phyloP scores from a whole-genome alignment of 2,888 invertebrate genomes.

The Saturnia japonica region DNA sequence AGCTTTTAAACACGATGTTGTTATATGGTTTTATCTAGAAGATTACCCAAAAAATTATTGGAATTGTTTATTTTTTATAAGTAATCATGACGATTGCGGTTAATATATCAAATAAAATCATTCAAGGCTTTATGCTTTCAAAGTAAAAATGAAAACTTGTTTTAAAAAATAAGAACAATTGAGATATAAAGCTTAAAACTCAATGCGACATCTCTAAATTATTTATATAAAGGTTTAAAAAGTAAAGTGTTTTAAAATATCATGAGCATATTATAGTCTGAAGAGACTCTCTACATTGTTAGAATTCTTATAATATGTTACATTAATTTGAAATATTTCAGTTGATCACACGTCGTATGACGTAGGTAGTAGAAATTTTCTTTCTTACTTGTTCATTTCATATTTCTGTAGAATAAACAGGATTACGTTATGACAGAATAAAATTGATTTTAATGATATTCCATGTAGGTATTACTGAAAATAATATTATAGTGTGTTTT shows the following conservation, averaged over 20 bases:
- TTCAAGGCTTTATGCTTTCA: too few relatives aligned
- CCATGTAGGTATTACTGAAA: neutral
- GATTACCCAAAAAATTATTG: neutral
- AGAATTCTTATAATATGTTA: neutral
- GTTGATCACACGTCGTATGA: neutral
- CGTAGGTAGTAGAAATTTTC: neutral
- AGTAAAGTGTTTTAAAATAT: neutral
- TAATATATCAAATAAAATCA: too few relatives aligned
- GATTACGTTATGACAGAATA: neutral
- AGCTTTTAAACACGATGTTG: neutral
- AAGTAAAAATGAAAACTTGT: too few relatives aligned
- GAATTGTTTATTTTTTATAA: neutral
- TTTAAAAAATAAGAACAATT: too few relatives aligned
- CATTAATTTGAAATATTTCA: neutral
- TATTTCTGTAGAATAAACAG: neutral
- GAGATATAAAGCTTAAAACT: too few relatives aligned
- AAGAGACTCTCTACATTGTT: neutral
- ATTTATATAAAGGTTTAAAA: neutral
- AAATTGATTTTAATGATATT: neutral
- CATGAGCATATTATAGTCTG: neutral
- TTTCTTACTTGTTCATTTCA: neutral
- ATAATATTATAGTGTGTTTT: neutral
- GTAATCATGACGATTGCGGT: neutral
- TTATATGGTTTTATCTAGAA: neutral
- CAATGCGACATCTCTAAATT: neutral